Evolutionary conservation across 2,113 vertebrate species (phyloP).

Genomic region (Mustelus asterias): DNA sequence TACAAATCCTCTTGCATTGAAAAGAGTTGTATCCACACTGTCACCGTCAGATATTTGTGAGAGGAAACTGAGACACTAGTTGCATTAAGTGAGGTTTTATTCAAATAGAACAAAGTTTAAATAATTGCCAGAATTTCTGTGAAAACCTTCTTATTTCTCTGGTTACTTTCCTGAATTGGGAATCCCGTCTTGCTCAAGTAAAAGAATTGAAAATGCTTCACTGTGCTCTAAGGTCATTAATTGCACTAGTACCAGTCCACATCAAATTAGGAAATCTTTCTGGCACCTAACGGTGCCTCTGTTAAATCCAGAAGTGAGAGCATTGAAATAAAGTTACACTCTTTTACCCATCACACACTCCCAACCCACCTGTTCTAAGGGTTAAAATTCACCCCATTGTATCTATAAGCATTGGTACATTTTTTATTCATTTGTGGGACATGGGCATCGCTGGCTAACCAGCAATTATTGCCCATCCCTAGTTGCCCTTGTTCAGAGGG

Average conservation of each 20-base stretch:
- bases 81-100: not conserved
- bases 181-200: not conserved
- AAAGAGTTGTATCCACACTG: not conserved
- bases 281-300: not conserved
- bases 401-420: not conserved
- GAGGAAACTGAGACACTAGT: not conserved
- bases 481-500: too few relatives aligned
- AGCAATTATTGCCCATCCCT: too few relatives aligned
- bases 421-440: not conserved
- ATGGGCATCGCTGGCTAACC: too few relatives aligned
- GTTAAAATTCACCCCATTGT: not conserved
- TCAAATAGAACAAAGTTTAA: not conserved
- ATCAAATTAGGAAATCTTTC: not conserved
- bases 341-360: not conserved
- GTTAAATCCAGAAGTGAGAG: not conserved
- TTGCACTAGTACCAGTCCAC: not conserved
- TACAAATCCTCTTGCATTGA: not conserved
- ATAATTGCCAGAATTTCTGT: not conserved
- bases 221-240: not conserved
- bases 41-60: not conserved
- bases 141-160: not conserved
- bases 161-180: not conserved
- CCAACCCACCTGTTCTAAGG: not conserved
- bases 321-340: not conserved
- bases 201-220: not conserved